Evolutionary conservation across 2,113 vertebrate genomes (phyloP).

Genomic region (Bambusicola thoracicus): DNA sequence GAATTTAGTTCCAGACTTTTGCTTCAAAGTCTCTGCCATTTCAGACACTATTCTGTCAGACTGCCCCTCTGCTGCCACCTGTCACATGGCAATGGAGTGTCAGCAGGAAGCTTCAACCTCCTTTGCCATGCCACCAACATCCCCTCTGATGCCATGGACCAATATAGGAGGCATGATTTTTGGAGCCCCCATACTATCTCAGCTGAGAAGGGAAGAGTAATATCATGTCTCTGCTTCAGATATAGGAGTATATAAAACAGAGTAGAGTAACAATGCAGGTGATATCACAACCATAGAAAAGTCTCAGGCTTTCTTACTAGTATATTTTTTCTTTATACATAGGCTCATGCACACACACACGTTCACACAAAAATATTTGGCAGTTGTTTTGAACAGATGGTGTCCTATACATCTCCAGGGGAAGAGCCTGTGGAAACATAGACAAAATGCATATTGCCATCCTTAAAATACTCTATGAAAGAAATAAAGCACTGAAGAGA

Average conservation of each 20-base stretch:
- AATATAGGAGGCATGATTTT: not conserved
- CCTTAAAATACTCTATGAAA: constrained; percentile 35
- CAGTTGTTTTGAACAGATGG: constrained; percentile 56
- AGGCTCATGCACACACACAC: not conserved
- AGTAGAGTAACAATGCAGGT: not conserved
- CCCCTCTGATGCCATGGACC: not conserved
- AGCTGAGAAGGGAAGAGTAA: not conserved
- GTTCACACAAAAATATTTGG: not conserved
- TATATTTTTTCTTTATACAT: not conserved
- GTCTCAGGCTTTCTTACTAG: not conserved
- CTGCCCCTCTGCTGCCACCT: not conserved
- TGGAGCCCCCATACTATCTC: not conserved
- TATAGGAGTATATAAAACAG: not conserved
- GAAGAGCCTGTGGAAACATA: constrained; percentile 16
- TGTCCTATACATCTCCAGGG: constrained; percentile 14
- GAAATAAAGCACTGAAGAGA: constrained; percentile 15
- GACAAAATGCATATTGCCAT: not conserved
- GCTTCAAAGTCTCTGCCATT: not conserved
- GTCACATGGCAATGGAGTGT: not conserved
- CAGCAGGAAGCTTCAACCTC: not conserved
- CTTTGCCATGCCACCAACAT: not conserved
- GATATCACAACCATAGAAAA: not conserved
- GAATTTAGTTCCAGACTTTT: not conserved
- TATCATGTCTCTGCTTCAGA: not conserved
- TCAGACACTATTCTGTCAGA: not conserved